Evolutionary conservation across 2,797 vertebrate genomes (phyloP).

Genomic region (Hoplostethus atlanticus): DNA sequence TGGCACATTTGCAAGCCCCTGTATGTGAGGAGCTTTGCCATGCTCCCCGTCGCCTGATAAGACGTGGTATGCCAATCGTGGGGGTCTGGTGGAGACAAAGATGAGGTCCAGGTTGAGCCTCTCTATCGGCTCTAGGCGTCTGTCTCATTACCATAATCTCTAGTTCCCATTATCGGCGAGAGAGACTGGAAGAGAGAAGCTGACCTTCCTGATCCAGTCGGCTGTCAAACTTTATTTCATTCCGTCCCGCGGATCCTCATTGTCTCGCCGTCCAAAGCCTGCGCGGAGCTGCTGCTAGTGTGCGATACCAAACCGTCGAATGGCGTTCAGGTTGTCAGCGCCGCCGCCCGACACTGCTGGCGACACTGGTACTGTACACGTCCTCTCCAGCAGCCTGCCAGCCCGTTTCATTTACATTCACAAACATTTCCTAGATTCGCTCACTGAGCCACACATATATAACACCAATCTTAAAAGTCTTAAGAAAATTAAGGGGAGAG

Average conservation of each 20-base stretch:
- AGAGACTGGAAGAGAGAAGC: slow-evolving; percentile 55
- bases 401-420: slow-evolving; percentile 43
- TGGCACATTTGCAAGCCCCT: slow-evolving; percentile 60
- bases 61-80: slow-evolving; percentile 75
- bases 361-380: slow-evolving; percentile 49
- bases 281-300: slow-evolving; percentile 51
- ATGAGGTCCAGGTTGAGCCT: slow-evolving; percentile 82
- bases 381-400: slow-evolving; percentile 39
- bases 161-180: slow-evolving; percentile 77
- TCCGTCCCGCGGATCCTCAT: slow-evolving; percentile 60
- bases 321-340: slow-evolving; percentile 59
- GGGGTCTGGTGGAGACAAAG: slow-evolving; percentile 81
- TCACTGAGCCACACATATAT: neutral
- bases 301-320: slow-evolving; percentile 53
- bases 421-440: slow-evolving; percentile 31
- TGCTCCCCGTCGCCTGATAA: slow-evolving; percentile 73
- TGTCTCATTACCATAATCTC: slow-evolving; percentile 86
- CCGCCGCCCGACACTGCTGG: slow-evolving; percentile 44
- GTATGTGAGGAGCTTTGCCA: slow-evolving; percentile 43
- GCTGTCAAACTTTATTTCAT: slow-evolving; percentile 81
- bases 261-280: slow-evolving; percentile 57
- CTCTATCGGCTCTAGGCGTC: slow-evolving; percentile 78
- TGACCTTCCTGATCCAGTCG: slow-evolving; percentile 73
- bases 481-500: neutral
- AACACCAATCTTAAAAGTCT: no score